These are phyloP conservation scores for Gallirallus australis DNA, from an alignment of 2,797 vertebrate genomes.

Conservation along the genomic window DNA sequence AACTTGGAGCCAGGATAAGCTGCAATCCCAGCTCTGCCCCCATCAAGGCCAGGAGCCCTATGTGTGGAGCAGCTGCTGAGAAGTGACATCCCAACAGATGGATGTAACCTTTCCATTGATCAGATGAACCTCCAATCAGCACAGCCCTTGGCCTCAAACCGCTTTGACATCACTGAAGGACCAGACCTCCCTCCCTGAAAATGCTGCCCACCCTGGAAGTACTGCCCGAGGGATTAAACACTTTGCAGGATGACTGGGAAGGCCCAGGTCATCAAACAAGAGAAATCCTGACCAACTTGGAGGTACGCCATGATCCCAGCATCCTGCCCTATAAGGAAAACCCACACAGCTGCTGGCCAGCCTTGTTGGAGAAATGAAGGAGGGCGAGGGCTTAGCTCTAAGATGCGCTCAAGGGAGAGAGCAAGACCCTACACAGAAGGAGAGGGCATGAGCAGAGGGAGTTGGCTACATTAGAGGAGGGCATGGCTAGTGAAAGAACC, in stretches of 20 bases:
- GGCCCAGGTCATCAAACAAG: neutral
- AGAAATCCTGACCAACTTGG: neutral
- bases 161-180: neutral
- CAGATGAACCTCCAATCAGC: too few relatives aligned
- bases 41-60: neutral
- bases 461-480: neutral
- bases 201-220: neutral
- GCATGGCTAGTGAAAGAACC: neutral
- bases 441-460: neutral
- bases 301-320: neutral
- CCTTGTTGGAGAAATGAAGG: neutral
- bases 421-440: fast-evolving
- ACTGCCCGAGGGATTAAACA: neutral
- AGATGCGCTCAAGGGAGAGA: fast-evolving
- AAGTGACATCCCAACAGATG: fast-evolving
- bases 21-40: neutral
- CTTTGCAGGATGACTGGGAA: neutral
- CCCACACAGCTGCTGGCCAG: fast-evolving
- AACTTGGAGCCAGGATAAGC: neutral
- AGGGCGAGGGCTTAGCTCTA: neutral
- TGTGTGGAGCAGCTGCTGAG: neutral
- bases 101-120: neutral
- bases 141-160: neutral
- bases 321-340: neutral
- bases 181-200: neutral